A percentile compares a stretch with the other conserved stretches of the same genome.
These are phyloP conservation scores for Miltochrista miniata DNA, from an alignment of 2,888 invertebrate genomes.

Conservation along the genomic window DNA sequence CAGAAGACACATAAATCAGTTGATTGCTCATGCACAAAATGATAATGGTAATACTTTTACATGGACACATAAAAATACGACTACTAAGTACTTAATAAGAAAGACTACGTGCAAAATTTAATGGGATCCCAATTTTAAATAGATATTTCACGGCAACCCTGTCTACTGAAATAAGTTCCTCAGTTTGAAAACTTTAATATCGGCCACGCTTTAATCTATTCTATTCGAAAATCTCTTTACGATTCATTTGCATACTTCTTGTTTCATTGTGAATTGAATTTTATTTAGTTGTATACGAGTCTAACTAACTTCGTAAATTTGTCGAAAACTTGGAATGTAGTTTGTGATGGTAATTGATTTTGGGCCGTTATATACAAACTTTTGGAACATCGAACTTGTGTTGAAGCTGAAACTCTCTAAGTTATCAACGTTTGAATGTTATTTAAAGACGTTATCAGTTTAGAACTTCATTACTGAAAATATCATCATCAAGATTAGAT, in stretches of 20 bases:
- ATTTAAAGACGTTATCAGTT: neutral
- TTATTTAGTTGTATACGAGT: slow-evolving; percentile 24
- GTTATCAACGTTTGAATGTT: neutral
- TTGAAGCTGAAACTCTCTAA: neutral
- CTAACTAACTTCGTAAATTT: slow-evolving; percentile 14
- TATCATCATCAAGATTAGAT: too few relatives aligned
- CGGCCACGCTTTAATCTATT: slow-evolving; percentile 46
- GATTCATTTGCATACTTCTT: slow-evolving; percentile 46
- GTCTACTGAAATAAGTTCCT: slow-evolving; percentile 55
- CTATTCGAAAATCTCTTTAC: slow-evolving; percentile 41
- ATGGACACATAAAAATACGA: too few relatives aligned
- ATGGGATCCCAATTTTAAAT: neutral
- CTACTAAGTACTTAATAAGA: too few relatives aligned
- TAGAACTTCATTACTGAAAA: neutral
- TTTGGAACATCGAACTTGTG: slow-evolving; percentile 2
- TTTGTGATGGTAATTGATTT: slow-evolving; percentile 7
- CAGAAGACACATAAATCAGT: too few relatives aligned
- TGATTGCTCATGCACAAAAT: too few relatives aligned
- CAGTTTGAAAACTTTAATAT: slow-evolving; percentile 57
- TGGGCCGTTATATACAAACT: slow-evolving; percentile 1
- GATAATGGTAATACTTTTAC: too few relatives aligned
- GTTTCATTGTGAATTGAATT: slow-evolving; percentile 39
- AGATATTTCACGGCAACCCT: slow-evolving; percentile 18
- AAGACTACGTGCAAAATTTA: too few relatives aligned
- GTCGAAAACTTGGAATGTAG: slow-evolving; percentile 8